A percentile compares a stretch with the other conserved stretches of the same genome.
phyloP scores from a whole-genome alignment of 1,140 invertebrate species.

The Drosophila sechellia region DNA sequence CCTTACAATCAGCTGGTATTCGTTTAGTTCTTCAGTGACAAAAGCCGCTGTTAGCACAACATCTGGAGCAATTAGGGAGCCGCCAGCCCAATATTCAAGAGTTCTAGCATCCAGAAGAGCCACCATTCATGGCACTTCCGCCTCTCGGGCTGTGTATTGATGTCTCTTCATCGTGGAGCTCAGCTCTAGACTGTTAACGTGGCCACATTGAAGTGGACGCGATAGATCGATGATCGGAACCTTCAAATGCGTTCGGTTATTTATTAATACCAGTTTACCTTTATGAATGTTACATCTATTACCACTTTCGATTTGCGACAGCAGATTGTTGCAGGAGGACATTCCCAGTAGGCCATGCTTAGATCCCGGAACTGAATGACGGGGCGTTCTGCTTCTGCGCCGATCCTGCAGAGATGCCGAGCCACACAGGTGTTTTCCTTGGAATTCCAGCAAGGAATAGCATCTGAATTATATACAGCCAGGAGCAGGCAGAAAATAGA shows the following conservation, averaged over 20 bases:
- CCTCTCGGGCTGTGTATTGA: slow-evolving; percentile 36
- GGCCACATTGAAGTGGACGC: neutral
- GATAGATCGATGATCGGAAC: neutral
- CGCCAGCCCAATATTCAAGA: slow-evolving; percentile 87
- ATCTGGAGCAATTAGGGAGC: slow-evolving; percentile 88
- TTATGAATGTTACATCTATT: too few species aligned
- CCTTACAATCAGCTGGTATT: slow-evolving; percentile 76
- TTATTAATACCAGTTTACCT: too few species aligned
- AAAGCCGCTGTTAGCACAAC: slow-evolving; percentile 89
- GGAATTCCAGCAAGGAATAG: neutral
- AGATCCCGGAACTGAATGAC: neutral
- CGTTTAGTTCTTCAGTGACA: slow-evolving; percentile 80
- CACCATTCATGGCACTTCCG: slow-evolving; percentile 95
- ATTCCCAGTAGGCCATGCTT: neutral
- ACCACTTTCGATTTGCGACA: neutral
- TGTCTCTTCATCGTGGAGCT: neutral
- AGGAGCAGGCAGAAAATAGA: neutral
- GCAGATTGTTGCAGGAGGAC: neutral
- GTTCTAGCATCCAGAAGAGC: slow-evolving; percentile 89
- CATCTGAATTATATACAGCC: neutral
- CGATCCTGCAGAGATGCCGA: neutral
- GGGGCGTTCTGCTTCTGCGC: neutral
- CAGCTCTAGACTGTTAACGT: neutral
- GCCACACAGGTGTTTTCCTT: neutral
- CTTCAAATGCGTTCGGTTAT: neutral